Evolutionary conservation across 1,140 invertebrate species (phyloP).

Genomic region (Macrobrachium rosenbergii): DNA sequence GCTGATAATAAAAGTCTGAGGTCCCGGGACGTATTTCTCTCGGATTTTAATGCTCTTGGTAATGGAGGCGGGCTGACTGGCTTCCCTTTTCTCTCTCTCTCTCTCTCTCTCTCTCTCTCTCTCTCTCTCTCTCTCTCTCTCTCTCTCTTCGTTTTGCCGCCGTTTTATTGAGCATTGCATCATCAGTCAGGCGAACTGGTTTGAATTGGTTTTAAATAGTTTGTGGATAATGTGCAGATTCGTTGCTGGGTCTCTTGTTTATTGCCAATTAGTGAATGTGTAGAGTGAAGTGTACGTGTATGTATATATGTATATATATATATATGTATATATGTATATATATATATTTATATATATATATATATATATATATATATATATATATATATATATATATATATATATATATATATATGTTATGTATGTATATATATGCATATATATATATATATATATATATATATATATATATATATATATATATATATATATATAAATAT

Average conservation of each 20-base stretch:
- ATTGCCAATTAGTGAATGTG: neutral
- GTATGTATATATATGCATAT: slow-evolving; percentile 1
- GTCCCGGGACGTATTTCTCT: neutral
- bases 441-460: slow-evolving; percentile 4
- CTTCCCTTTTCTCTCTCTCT: neutral
- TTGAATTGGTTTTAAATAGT: neutral
- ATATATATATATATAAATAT: slow-evolving; percentile 3
- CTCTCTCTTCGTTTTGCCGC: neutral
- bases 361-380: neutral
- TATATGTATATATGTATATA: neutral
- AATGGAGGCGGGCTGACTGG: neutral
- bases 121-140: neutral
- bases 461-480: neutral
- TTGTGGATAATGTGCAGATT: neutral
- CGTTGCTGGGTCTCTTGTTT: too few species aligned
- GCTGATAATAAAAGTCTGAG: neutral
- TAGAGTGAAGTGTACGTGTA: neutral
- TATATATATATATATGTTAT: neutral
- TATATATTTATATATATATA: slow-evolving; percentile 23
- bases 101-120: too few species aligned
- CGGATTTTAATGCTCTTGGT: neutral
- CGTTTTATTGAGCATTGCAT: too few species aligned
- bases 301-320: neutral
- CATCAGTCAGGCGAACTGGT: neutral
- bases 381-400: neutral